phyloP scores from a whole-genome alignment of 2,888 invertebrate species.

The Hirtodrosophila histrioides region DNA sequence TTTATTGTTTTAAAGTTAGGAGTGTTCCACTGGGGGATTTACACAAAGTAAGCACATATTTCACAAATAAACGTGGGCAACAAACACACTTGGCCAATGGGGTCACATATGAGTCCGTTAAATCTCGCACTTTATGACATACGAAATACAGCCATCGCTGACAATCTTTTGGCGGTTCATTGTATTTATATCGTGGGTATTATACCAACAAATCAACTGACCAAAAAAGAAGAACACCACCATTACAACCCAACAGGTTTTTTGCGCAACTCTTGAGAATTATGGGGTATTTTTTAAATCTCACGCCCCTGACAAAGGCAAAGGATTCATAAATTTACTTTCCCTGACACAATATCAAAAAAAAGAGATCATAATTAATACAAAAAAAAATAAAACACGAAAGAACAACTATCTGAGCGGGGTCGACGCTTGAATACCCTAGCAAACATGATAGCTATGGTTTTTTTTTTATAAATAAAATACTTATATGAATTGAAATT shows the following conservation, averaged over 20 bases:
- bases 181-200: slow-evolving; percentile 9
- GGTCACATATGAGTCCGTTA: slow-evolving; percentile 16
- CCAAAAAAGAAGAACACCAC: not conserved
- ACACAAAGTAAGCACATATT: not conserved
- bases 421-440: too few relatives aligned
- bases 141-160: not conserved
- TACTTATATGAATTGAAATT: too few relatives aligned
- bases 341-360: slow-evolving; percentile 26
- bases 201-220: slow-evolving; percentile 11
- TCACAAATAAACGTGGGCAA: too few relatives aligned
- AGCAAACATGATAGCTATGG: too few relatives aligned
- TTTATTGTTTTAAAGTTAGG: too few relatives aligned
- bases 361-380: slow-evolving; percentile 12
- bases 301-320: slow-evolving; percentile 19
- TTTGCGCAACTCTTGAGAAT: slow-evolving; percentile 36
- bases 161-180: not conserved
- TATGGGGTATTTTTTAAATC: slow-evolving; percentile 24
- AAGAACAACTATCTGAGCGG: not conserved
- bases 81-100: not conserved
- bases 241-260: slow-evolving; percentile 8
- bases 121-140: slow-evolving; percentile 4
- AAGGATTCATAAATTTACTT: slow-evolving; percentile 49
- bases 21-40: too few relatives aligned
- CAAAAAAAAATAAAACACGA: slow-evolving; percentile 3
- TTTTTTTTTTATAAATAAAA: too few relatives aligned